Evolutionary conservation across 92 coral and sea anemone species (phyloP).

Genomic region (Phenganax marumi): DNA sequence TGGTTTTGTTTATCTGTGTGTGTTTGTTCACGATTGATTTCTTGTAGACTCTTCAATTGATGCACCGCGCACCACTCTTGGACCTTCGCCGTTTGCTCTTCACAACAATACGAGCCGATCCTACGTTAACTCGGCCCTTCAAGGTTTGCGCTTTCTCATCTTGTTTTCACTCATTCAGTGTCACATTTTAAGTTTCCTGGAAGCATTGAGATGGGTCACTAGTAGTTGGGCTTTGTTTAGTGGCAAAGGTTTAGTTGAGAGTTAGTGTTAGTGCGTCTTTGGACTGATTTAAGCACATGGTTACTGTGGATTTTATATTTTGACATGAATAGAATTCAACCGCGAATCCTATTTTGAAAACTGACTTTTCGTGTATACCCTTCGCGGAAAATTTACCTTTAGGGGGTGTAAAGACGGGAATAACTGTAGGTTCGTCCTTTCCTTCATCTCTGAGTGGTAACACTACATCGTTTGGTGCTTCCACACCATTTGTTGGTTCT

Average conservation of each 20-base stretch:
- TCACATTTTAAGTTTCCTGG: not conserved
- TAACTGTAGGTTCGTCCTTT: not conserved
- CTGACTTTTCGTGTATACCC: no score
- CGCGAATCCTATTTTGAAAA: no score
- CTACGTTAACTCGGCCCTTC: not conserved
- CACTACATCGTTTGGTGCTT: conserved; percentile 64
- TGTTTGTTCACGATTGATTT: not conserved
- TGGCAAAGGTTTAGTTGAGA: no score
- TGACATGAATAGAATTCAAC: no score
- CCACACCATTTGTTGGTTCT: conserved; percentile 22
- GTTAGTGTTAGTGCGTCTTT: no score
- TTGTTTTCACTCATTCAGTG: no score
- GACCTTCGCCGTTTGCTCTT: conserved; percentile 27
- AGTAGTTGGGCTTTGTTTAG: no score
- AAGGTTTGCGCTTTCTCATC: conserved; percentile 3
- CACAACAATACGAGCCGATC: conserved; percentile 13
- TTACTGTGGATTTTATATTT: no score
- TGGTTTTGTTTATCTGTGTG: not conserved
- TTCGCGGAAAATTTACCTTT: not conserved
- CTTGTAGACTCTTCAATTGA: conserved; percentile 7
- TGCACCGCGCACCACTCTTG: conserved; percentile 20
- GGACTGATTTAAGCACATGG: no score
- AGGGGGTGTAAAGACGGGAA: conserved; percentile 18
- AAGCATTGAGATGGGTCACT: no score
- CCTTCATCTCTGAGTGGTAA: conserved; percentile 11